Conservation (phyloP, 2,113 vertebrate genomes). For the Eurypyga helias region DNA sequence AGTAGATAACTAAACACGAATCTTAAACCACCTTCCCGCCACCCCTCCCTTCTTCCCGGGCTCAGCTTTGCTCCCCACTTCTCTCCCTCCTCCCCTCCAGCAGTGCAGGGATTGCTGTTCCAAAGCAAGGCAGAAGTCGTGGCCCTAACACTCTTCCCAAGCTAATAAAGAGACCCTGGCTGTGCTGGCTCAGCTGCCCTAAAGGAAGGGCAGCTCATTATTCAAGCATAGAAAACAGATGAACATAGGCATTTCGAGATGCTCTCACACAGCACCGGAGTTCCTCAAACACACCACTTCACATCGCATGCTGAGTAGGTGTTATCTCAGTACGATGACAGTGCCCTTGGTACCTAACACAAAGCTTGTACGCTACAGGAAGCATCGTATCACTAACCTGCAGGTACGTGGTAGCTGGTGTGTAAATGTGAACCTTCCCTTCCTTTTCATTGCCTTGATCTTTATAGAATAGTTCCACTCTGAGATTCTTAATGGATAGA, state of each 20-base stretch:
- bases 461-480: slow-evolving; percentile 78
- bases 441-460: slow-evolving; percentile 76
- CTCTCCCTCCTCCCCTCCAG: no score
- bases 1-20: no score
- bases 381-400: slow-evolving; percentile 57
- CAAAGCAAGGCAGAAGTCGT: neutral
- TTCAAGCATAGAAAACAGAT: neutral
- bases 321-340: neutral
- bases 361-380: neutral
- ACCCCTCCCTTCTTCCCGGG: no score
- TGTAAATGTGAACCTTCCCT: slow-evolving; percentile 79
- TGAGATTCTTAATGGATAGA: slow-evolving; percentile 78
- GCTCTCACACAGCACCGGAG: neutral
- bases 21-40: no score
- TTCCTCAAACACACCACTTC: neutral
- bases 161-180: neutral
- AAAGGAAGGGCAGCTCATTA: neutral
- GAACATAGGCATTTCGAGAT: neutral
- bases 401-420: slow-evolving; percentile 79
- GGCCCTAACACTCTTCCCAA: neutral
- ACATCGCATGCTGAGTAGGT: neutral
- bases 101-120: neutral
- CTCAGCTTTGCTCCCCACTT: no score
- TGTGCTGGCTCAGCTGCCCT: neutral
- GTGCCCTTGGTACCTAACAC: neutral